phyloP scores from a whole-genome alignment of 1,140 invertebrate genomes.

The Colletes gigas region DNA sequence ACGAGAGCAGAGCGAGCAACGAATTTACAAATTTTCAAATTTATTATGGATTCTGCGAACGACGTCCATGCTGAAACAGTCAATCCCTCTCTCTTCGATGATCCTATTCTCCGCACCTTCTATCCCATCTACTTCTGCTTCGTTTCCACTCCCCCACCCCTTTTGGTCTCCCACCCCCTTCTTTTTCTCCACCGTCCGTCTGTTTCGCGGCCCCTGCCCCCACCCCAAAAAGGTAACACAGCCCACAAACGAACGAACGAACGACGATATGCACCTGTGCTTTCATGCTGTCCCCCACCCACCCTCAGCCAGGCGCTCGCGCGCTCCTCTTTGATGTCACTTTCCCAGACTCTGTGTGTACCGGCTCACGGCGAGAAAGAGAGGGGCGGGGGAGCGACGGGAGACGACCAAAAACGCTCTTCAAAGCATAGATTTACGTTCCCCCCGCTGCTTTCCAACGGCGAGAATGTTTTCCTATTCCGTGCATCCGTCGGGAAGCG shows the following conservation, averaged over 20 bases:
- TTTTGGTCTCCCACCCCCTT: not conserved
- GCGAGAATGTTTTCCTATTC: conserved; percentile 56
- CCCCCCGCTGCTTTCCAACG: not conserved
- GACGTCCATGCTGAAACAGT: too few species aligned
- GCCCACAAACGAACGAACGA: conserved; percentile 47
- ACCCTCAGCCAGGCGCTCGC: not conserved
- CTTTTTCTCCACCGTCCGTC: not conserved
- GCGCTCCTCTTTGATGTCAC: conserved; percentile 58
- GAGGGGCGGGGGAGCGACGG: not conserved
- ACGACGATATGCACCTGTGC: conserved; percentile 50
- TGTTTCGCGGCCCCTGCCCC: not conserved
- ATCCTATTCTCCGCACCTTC: not conserved
- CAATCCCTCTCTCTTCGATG: not conserved
- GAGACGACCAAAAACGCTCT: conserved; percentile 36
- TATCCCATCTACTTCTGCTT: too few species aligned
- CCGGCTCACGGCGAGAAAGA: conserved; percentile 1
- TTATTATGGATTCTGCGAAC: too few species aligned
- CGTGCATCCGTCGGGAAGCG: conserved; percentile 6
- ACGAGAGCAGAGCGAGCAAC: too few species aligned
- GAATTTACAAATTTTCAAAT: too few species aligned
- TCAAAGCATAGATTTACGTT: conserved; percentile 59
- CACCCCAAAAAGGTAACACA: conserved; percentile 30
- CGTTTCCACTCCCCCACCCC: not conserved
- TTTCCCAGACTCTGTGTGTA: conserved; percentile 35
- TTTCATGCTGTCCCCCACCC: conserved; percentile 21